Evolutionary conservation across 2,888 invertebrate species (phyloP).

Genomic region (Tenthredo notha): DNA sequence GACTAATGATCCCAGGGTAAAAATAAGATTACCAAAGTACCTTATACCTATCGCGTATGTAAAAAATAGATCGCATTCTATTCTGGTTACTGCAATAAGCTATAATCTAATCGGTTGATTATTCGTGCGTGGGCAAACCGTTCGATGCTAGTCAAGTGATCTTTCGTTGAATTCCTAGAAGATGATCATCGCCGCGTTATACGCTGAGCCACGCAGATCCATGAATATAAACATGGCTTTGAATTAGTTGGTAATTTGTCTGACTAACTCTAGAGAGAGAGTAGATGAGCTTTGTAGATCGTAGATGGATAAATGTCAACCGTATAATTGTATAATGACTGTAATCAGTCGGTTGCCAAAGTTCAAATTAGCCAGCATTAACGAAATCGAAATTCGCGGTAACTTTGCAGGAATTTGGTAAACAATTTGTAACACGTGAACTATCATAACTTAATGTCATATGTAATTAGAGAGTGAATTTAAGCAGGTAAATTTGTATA

Average conservation of each 20-base stretch:
- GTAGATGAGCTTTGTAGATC: not conserved
- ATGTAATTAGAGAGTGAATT: not conserved
- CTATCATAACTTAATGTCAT: not conserved
- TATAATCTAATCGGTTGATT: not conserved
- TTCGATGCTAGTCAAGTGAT: not conserved
- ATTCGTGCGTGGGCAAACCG: not conserved
- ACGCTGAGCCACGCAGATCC: not conserved
- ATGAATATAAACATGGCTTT: not conserved
- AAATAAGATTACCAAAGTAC: not conserved
- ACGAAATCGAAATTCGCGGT: not conserved
- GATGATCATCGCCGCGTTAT: not conserved
- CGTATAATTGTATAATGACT: not conserved
- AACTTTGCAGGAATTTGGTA: not conserved
- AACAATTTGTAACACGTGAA: not conserved
- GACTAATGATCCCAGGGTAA: not conserved
- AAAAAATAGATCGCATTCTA: not conserved
- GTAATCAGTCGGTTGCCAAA: constrained; percentile 2
- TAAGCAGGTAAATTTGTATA: not conserved
- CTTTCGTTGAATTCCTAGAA: not conserved
- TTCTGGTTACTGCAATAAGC: not conserved
- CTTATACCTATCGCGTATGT: not conserved
- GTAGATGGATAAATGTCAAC: constrained; percentile 3
- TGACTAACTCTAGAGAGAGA: not conserved
- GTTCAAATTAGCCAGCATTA: not conserved
- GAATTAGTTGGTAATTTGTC: not conserved